Evolutionary conservation across 2,797 vertebrate genomes (phyloP).

Genomic region (Acropternis orthonyx): DNA sequence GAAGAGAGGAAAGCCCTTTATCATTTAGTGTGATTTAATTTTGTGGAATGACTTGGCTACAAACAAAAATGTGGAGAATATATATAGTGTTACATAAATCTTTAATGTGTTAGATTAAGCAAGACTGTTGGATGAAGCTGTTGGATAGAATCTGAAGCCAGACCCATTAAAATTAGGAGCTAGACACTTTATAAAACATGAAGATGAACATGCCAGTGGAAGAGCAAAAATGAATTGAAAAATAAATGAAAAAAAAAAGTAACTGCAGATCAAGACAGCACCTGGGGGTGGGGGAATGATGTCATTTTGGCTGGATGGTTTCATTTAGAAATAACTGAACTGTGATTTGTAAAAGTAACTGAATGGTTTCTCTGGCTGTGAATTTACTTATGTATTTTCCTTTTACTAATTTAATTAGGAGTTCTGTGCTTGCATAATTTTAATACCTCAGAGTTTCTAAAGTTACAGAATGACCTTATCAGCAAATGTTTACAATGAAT

Average conservation of each 20-base stretch:
- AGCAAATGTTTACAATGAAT: constrained; percentile 8
- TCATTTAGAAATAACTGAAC: neutral
- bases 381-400: neutral
- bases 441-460: neutral
- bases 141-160: neutral
- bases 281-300: neutral
- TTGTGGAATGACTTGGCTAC: neutral
- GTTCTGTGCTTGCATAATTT: neutral
- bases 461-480: neutral
- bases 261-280: neutral
- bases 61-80: neutral
- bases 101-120: neutral
- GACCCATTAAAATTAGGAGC: neutral
- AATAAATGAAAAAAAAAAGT: neutral
- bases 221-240: neutral
- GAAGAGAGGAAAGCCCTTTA: neutral
- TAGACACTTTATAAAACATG: neutral
- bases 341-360: neutral
- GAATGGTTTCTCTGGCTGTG: neutral
- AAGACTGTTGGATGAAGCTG: neutral
- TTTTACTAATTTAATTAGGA: neutral
- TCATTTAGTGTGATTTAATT: constrained; percentile 11
- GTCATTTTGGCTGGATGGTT: neutral
- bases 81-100: neutral
- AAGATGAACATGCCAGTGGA: neutral